Base-by-base conservation (phyloP, 30 jellyfish, hydroid and myxozoan genomes). In the Nemopilema nomurai region DNA sequence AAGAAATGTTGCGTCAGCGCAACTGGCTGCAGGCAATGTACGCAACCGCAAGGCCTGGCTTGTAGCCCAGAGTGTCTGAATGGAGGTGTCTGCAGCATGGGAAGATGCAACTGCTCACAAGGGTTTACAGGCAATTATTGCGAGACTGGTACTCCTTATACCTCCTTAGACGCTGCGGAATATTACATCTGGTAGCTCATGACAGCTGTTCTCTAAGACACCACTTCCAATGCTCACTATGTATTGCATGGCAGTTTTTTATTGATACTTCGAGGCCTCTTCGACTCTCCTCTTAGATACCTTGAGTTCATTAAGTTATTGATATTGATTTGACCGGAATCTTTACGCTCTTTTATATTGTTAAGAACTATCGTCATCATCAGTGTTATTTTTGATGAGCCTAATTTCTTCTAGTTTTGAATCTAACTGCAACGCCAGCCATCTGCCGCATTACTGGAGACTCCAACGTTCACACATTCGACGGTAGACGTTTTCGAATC, bases 361-460 rank as follows among this genome's bases (percentile, higher is more conserved):
- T 41, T 13, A 13, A 3, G 9, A 13, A 3, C 57, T 41, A 41
- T 13, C 13, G 57, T 41, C 13, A 13, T 26, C 17, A 64, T 3
- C 32, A 26, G 16, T 21, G 6, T 26, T 21, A 26, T 17, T 64
- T 21, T 64, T 23, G 28, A n/a, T n/a, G n/a, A n/a, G n/a, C n/a
- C 51, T 28, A 3, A 3, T 24, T 69, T 69, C 18, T 71, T 32
- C 3, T n/a, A 71, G 82, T 29, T 29, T 28, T 63, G 26, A 32
- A 33, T 16, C 77, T 18, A 41, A 41, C 57, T 6, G 57, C 57
- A 6, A 41, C 57, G 13, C 57, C 57, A 67, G 85, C 87, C 51
- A 76, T 85, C 20, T 91, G 97, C 67, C 85, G 25, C 0, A 71
- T 84, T 1, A 31, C 93, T 68, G 92, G 96, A 18, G 75, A 53